Base-by-base conservation (phyloP, 2,888 invertebrate species). In the Oscheius sp. region DNA sequence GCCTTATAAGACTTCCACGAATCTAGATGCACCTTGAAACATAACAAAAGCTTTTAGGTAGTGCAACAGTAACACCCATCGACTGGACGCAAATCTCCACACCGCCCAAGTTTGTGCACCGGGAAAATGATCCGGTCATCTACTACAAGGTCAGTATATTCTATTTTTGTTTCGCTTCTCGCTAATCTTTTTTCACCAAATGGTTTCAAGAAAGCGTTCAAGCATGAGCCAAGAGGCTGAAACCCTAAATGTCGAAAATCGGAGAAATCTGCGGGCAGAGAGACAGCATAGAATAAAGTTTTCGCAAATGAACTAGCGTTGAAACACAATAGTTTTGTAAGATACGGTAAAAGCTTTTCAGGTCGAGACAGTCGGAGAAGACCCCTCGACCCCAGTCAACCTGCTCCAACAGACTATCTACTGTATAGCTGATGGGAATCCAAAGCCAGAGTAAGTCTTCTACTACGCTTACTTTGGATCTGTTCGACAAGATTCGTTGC, bases 361-460 rank as follows among this genome's bases (percentile, higher is more conserved):
- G 70, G 70, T 70, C 9, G 70, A 70, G 29, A 55, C 70, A 37
- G 62, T 51, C 37, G 57, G 63, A 42, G 73, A 73, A 13, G 68
- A 68, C 42, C 68, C 53, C 3, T 42, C 53, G 2, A 58, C 58
- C 4, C 68, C 81, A 9, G 81, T 79, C 42, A 84, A 88, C 72
- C 74, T 89, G 42, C 84, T 84, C 35, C 80, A 84, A 62, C 84
- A 82, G 66, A 93, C 95, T 88, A 94, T 99, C 84, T 95, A 96
- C 90, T 99, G 98, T 90, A 95, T 95, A 90, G 98, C 98, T 13
- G 94, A 94, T 90, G 97, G 96, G 85, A 94, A 96, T 90, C 98
- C 98, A 11, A 93, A 93, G 82, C 96, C 97, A 72, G 93, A 92
- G 95, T 97, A 93, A 92, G 93, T 92, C 70, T 42, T 57, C 72